Conservation (phyloP, 1,140 invertebrate species). For the Steinernema khuongi region DNA sequence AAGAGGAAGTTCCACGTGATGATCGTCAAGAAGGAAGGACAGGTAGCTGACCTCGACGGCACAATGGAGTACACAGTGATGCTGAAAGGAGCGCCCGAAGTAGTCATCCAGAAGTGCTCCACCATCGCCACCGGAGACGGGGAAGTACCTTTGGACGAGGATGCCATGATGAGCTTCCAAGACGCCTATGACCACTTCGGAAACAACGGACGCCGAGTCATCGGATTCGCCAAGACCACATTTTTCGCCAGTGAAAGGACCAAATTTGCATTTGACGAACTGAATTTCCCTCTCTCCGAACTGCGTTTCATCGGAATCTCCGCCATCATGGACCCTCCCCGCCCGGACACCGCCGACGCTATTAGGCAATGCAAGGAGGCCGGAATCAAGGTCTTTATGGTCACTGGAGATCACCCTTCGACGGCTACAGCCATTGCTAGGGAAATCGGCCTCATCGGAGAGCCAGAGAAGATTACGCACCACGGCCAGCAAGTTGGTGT, state of each 20-base stretch:
- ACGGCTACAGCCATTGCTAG: conserved; percentile 53
- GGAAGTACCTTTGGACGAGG: conserved; percentile 32
- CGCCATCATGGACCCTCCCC: conserved; percentile 50
- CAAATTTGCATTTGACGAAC: conserved; percentile 35
- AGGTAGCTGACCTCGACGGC: not conserved
- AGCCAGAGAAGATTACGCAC: not conserved
- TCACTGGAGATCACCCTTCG: conserved; percentile 53
- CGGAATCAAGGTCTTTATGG: conserved; percentile 57
- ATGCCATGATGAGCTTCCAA: conserved; percentile 23
- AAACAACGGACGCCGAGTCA: conserved; percentile 48
- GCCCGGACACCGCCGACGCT: conserved; percentile 44
- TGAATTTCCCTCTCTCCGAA: conserved; percentile 41
- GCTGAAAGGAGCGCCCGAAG: conserved; percentile 53
- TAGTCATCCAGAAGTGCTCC: conserved; percentile 47
- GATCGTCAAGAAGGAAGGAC: conserved; percentile 27
- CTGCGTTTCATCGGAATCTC: conserved; percentile 43
- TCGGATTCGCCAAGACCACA: conserved; percentile 46
- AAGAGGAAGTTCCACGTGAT: conserved; percentile 52
- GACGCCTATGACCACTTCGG: conserved; percentile 48
- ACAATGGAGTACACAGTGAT: conserved; percentile 40
- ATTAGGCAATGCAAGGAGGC: conserved; percentile 47
- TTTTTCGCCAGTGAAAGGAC: conserved; percentile 36
- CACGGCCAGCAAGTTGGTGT: conserved; percentile 14
- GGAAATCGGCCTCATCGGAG: conserved; percentile 50
- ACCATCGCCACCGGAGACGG: conserved; percentile 37